Percentiles rank a stretch among this genome's conserved stretches.
These are phyloP conservation scores for Ambastaia sidthimunki DNA, from an alignment of 2,797 vertebrate genomes.

Conservation along the genomic window DNA sequence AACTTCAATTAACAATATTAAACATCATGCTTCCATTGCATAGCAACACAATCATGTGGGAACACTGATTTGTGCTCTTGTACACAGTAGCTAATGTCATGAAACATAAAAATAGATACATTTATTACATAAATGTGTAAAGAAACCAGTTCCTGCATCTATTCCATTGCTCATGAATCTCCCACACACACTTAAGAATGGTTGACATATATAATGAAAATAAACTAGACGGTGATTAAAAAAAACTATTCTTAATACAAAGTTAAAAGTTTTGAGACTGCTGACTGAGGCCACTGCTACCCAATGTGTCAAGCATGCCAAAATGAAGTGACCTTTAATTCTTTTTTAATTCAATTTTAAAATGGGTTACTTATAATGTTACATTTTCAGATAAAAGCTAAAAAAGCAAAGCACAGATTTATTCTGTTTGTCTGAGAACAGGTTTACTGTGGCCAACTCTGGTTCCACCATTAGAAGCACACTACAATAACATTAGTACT, in stretches of 20 bases:
- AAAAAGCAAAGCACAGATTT: slow-evolving; percentile 31
- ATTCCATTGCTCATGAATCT: slow-evolving; percentile 58
- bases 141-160: slow-evolving; percentile 67
- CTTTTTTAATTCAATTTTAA: neutral
- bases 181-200: slow-evolving; percentile 55
- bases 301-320: neutral
- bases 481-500: slow-evolving; percentile 25
- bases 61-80: slow-evolving; percentile 55
- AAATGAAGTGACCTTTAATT: neutral
- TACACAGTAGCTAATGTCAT: slow-evolving; percentile 64
- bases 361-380: neutral
- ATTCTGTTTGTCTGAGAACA: slow-evolving; percentile 30
- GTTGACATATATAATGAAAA: slow-evolving; percentile 61
- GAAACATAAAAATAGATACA: slow-evolving; percentile 63
- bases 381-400: slow-evolving; percentile 1
- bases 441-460: slow-evolving; percentile 12
- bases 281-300: slow-evolving; percentile 50
- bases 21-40: slow-evolving; percentile 74
- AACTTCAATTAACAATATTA: slow-evolving; percentile 60
- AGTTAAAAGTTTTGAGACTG: slow-evolving; percentile 51
- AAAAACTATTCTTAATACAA: slow-evolving; percentile 45
- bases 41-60: slow-evolving; percentile 67
- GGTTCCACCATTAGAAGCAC: slow-evolving; percentile 11
- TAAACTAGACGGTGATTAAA: slow-evolving; percentile 61
- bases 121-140: slow-evolving; percentile 68